Conservation (phyloP, 2,888 invertebrate genomes). For the Nephrotoma guestfalica region DNA sequence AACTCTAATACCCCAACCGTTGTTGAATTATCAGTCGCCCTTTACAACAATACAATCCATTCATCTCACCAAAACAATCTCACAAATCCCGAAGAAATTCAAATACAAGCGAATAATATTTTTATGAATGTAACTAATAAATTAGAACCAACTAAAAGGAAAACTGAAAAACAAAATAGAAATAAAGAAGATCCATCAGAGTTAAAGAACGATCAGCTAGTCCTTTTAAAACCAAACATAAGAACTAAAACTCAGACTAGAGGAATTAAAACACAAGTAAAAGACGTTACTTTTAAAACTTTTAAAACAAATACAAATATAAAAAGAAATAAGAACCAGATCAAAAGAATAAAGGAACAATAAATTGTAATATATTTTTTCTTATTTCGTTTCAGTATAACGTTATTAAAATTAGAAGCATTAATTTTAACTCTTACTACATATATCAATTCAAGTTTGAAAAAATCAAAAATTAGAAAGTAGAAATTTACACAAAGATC, state of each 20-base stretch:
- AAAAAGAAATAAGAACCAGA: not conserved
- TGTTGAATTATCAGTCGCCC: not conserved
- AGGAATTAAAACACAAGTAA: not conserved
- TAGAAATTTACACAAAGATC: too few relatives aligned
- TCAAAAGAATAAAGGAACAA: not conserved
- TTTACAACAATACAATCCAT: not conserved
- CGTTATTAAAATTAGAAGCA: too few relatives aligned
- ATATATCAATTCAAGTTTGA: too few relatives aligned
- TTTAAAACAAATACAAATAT: not conserved
- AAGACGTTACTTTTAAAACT: not conserved
- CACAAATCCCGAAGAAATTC: not conserved
- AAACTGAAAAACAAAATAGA: not conserved
- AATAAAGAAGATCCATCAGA: not conserved
- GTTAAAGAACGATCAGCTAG: not conserved
- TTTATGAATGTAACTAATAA: not conserved
- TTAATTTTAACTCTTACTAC: too few relatives aligned
- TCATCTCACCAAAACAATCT: not conserved
- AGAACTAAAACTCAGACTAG: not conserved
- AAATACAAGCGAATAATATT: not conserved
- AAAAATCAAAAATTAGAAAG: too few relatives aligned
- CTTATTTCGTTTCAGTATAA: too few relatives aligned
- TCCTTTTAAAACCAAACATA: not conserved
- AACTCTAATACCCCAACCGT: not conserved
- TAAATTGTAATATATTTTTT: not conserved
- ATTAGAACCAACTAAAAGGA: not conserved